Evolutionary conservation across 1,140 invertebrate genomes (phyloP), one percentile per base, ranked within the genome.

Genomic region (Cotesia chilonis): DNA sequence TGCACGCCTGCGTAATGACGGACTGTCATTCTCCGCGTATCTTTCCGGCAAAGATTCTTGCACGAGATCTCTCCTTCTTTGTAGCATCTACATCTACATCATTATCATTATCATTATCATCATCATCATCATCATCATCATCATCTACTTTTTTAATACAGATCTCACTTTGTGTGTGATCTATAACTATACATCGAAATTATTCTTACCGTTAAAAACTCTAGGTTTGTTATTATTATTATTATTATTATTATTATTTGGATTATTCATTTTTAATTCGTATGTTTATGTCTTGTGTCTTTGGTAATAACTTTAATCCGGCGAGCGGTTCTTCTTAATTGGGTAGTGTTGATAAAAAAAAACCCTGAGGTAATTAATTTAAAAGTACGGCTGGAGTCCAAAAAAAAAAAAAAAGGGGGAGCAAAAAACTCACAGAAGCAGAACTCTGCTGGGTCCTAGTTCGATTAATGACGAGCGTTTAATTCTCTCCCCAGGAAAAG

Each of bases 21-120:
- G 77, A 78, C 78, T 80, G 81, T 80, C 81, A 80, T 79, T 81
- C 80, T 78, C 76, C 73, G 75, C 77, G 70, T 77, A 75, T 74
- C 76, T 79, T 79, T 59, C 69, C 35, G 68, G 38, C 41, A 36
- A 55, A 68, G 65, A 79, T 79, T 82, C 80, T 78, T 75, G 79
- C 79, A 76, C 78, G 75, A 77, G 37, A 70, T 47, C 60, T 52
- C 12, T 20, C 35, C 59, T 51, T 47, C 59, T 51, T 36, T 12
- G 20, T 7, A 38, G 12, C 28, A 68, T 37, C 52, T 63, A 63
- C 35, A 37, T n/a, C n/a, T n/a, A n/a, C n/a, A n/a, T n/a, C n/a
- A n/a, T n/a, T n/a, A n/a, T 10, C 7, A 59, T 4, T 17, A 12
- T 63, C 60, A 9, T 12, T 28, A 28, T 63, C 28, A 52, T 20